A percentile compares a stretch with the other conserved stretches of the same genome.
Evolutionary conservation across 1,140 invertebrate species (phyloP).

Genomic region (Eupristina koningsbergeri): DNA sequence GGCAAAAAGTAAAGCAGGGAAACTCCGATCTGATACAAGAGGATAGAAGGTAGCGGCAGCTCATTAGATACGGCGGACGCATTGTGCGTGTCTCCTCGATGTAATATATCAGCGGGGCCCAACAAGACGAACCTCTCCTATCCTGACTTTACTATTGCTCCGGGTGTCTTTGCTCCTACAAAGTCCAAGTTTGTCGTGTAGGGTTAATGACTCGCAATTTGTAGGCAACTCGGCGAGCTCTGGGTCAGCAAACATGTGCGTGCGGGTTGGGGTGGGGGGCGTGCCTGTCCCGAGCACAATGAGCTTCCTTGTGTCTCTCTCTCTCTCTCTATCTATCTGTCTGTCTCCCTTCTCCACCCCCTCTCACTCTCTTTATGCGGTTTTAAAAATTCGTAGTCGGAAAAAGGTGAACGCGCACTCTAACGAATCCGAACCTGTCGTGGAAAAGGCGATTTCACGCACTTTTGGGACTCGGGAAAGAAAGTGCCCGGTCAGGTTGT

Average conservation of each 20-base stretch:
- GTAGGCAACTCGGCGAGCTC: background rate
- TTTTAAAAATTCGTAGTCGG: background rate
- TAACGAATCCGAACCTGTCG: too few relatives aligned
- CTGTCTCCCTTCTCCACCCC: too few relatives aligned
- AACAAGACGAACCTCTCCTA: constrained; percentile 30
- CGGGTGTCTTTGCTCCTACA: background rate
- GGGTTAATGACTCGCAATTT: constrained; percentile 30
- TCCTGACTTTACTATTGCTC: too few relatives aligned
- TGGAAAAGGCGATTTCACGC: background rate
- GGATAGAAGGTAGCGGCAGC: constrained; percentile 49
- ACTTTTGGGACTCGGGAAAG: too few relatives aligned
- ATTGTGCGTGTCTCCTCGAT: constrained; percentile 63
- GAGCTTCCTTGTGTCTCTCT: too few relatives aligned
- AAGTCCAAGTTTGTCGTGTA: background rate
- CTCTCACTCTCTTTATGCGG: too few relatives aligned
- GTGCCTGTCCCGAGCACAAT: too few relatives aligned
- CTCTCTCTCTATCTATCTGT: too few relatives aligned
- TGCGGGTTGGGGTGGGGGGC: background rate
- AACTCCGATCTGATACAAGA: constrained; percentile 42
- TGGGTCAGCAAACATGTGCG: background rate
- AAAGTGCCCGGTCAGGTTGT: background rate
- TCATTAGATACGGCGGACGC: constrained; percentile 65
- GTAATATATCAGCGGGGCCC: constrained; percentile 25
- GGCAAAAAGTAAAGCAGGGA: constrained; percentile 2
- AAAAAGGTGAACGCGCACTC: background rate